Evolutionary conservation across 2,888 invertebrate species (phyloP).

Genomic region (Xanthia togata): DNA sequence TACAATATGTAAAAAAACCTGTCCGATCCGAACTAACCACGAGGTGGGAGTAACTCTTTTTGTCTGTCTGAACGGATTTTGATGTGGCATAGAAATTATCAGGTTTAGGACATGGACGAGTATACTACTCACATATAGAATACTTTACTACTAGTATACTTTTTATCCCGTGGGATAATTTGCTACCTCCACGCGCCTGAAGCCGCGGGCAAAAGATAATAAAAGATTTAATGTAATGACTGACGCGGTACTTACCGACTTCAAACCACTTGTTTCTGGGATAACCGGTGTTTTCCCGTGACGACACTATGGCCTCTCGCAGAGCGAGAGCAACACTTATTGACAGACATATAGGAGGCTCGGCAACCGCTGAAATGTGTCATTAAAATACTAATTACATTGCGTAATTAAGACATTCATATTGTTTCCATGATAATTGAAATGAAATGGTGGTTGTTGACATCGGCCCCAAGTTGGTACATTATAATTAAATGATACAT

Average conservation of each 20-base stretch:
- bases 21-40: background rate
- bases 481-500: background rate
- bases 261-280: constrained; percentile 89
- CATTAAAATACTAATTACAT: background rate
- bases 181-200: no score
- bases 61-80: background rate
- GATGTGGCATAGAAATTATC: background rate
- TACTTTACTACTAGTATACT: background rate
- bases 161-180: background rate
- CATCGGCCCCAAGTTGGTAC: background rate
- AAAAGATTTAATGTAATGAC: background rate
- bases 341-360: constrained; percentile 87
- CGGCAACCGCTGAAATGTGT: constrained; percentile 85
- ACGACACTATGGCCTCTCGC: constrained; percentile 91
- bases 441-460: background rate
- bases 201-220: background rate
- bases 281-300: constrained; percentile 90
- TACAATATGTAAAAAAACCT: background rate
- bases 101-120: no score
- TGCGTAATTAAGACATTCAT: background rate
- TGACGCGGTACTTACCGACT: constrained; percentile 86
- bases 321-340: constrained; percentile 90
- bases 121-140: background rate
- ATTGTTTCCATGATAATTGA: background rate
- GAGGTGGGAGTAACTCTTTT: background rate